These are phyloP conservation scores for Strigamia maritima DNA, from an alignment of 2,888 invertebrate species.

Conservation along the genomic window DNA sequence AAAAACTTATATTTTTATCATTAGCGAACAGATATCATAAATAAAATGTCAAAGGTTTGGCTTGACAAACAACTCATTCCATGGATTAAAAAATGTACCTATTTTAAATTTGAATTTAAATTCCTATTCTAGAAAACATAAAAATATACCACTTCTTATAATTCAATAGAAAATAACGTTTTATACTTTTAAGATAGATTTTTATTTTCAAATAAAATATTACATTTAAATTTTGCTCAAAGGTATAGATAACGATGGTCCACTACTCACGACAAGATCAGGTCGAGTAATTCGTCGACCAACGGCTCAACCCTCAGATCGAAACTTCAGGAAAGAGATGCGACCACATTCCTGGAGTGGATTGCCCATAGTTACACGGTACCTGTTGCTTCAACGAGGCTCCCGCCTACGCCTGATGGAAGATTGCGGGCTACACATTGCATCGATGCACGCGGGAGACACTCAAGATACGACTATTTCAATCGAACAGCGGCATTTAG, in stretches of 20 bases:
- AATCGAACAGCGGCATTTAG: background rate
- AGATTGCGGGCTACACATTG: background rate
- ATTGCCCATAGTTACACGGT: constrained; percentile 34
- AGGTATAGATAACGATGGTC: constrained; percentile 5
- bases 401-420: constrained; percentile 36
- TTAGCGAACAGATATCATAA: background rate
- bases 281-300: constrained; percentile 36
- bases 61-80: too few species aligned
- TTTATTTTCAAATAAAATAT: background rate
- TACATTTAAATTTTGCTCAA: background rate
- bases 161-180: too few species aligned
- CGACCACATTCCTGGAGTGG: constrained; percentile 35
- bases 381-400: constrained; percentile 33
- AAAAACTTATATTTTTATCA: background rate
- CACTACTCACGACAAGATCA: constrained; percentile 31
- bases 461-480: background rate
- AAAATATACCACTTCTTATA: too few species aligned
- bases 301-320: background rate
- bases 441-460: background rate
- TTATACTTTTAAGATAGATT: background rate
- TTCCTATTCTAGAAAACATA: too few species aligned
- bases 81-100: too few species aligned
- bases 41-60: background rate
- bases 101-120: too few species aligned
- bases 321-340: background rate